These are phyloP conservation scores for Ornithorhynchus anatinus DNA, from an alignment of 2,113 vertebrate species.

Conservation along the genomic window DNA sequence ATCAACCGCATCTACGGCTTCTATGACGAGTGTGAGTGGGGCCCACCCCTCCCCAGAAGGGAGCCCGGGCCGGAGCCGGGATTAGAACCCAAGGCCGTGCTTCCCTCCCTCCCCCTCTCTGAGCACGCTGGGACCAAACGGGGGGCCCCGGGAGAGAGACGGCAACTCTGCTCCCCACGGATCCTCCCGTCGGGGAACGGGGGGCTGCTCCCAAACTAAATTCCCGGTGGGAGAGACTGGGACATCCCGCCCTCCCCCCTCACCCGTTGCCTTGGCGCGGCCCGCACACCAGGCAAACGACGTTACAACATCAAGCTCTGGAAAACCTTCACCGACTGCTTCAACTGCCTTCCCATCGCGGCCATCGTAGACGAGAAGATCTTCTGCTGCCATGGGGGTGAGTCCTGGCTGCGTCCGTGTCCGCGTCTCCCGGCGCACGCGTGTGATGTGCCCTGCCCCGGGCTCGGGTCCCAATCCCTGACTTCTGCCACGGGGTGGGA, in stretches of 20 bases:
- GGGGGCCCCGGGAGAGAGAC: too few species aligned
- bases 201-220: too few species aligned
- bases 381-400: slow-evolving; percentile 98
- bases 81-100: fast-evolving
- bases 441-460: too few species aligned
- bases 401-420: not conserved
- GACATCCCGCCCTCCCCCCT: not conserved
- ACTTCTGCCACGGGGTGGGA: not conserved
- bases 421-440: too few species aligned
- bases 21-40: slow-evolving; percentile 92
- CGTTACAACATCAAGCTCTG: slow-evolving; percentile 98
- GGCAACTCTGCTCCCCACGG: too few species aligned
- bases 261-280: not conserved
- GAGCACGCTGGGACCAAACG: too few species aligned
- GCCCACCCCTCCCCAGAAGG: fast-evolving
- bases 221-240: fast-evolving
- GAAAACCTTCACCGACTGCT: slow-evolving; percentile 98
- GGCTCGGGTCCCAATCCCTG: too few species aligned
- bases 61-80: too few species aligned
- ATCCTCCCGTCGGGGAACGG: too few species aligned
- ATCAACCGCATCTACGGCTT: slow-evolving; percentile 98
- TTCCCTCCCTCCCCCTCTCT: fast-evolving
- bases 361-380: slow-evolving; percentile 98
- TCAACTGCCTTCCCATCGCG: slow-evolving; percentile 95
- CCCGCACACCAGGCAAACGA: slow-evolving; percentile 96